Conservation (phyloP, 2,797 vertebrate genomes). For the Cygnus olor region DNA sequence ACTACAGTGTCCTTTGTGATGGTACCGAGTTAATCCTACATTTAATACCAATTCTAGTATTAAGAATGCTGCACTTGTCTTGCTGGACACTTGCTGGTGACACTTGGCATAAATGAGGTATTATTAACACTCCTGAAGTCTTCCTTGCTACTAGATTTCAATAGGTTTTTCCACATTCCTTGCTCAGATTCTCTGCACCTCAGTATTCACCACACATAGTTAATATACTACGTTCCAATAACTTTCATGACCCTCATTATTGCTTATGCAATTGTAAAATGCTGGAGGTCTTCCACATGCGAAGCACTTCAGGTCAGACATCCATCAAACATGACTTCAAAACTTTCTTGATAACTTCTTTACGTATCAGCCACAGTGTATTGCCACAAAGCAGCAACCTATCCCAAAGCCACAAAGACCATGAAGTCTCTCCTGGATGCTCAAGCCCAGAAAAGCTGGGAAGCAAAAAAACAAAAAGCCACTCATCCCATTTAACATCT, state of each 20-base stretch:
- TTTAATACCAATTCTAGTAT: neutral
- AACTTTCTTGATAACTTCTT: neutral
- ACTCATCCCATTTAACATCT: neutral
- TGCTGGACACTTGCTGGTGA: neutral
- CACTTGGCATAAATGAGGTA: neutral
- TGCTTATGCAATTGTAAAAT: neutral
- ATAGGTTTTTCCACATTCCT: neutral
- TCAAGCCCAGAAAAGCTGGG: neutral
- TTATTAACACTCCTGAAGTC: neutral
- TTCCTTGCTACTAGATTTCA: neutral
- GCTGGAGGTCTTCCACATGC: neutral
- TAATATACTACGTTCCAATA: neutral
- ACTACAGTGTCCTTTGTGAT: neutral
- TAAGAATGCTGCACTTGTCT: neutral
- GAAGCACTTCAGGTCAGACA: neutral
- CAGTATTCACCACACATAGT: neutral
- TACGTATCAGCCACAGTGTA: neutral
- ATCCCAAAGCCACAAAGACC: neutral
- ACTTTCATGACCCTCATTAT: constrained; percentile 6
- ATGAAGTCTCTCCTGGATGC: neutral
- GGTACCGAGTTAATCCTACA: neutral
- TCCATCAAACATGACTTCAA: neutral
- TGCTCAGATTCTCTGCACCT: neutral
- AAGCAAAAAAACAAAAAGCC: neutral
- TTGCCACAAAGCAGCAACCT: neutral